Conservation (phyloP, 2,113 vertebrate species). For the Crotalus horridus region DNA sequence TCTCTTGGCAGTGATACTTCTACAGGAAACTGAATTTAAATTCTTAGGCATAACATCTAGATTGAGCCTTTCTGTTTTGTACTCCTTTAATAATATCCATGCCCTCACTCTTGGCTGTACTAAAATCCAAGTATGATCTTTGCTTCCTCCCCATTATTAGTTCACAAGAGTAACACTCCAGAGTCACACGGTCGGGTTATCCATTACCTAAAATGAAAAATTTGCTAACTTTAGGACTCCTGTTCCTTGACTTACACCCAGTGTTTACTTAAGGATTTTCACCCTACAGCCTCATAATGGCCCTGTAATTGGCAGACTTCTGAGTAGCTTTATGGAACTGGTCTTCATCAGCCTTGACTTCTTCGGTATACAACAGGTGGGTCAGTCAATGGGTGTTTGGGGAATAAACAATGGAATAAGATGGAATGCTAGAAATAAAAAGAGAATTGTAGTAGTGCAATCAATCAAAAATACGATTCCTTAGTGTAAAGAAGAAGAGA, state of each 20-base stretch:
- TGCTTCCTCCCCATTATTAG: constrained; percentile 66
- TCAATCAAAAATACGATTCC: constrained; percentile 56
- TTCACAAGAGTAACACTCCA: constrained; percentile 61
- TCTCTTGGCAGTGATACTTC: constrained; percentile 62
- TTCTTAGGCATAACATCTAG: constrained; percentile 68
- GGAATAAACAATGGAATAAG: constrained; percentile 54
- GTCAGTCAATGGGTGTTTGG: constrained; percentile 49
- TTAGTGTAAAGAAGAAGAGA: constrained; percentile 38
- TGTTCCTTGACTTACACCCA: constrained; percentile 60
- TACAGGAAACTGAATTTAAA: constrained; percentile 68
- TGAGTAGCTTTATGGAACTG: constrained; percentile 50
- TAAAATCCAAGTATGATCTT: constrained; percentile 68
- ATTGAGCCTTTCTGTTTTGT: constrained; percentile 65
- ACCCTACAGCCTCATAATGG: constrained; percentile 60
- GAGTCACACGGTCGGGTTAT: constrained; percentile 56
- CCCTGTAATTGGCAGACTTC: constrained; percentile 61
- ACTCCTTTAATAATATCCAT: constrained; percentile 66
- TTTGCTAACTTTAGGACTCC: constrained; percentile 55
- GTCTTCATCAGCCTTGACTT: constrained; percentile 53
- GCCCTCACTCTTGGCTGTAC: constrained; percentile 67
- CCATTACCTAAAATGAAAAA: constrained; percentile 64
- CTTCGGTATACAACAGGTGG: constrained; percentile 61
- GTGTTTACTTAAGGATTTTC: constrained; percentile 67
- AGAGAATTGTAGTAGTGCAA: constrained; percentile 35
- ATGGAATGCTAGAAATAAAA: constrained; percentile 38